Evolutionary conservation across 2,888 invertebrate genomes (phyloP), one percentile per base, ranked within the genome.

Genomic region (Scaptomyza tumidula): DNA sequence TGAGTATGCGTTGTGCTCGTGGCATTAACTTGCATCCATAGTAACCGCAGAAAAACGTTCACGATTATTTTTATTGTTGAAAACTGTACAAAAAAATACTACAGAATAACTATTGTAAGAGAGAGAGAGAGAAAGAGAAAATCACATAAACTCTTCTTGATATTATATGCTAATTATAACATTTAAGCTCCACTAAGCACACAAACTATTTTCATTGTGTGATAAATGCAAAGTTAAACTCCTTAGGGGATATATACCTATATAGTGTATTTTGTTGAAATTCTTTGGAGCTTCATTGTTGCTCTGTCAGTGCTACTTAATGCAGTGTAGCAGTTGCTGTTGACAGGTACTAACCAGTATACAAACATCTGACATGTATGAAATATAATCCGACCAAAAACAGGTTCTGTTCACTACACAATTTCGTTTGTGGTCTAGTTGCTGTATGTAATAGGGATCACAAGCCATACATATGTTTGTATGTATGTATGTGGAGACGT

Each of bases 11-110:
- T 35, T 35, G 16, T 44, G 35, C 43, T 16, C 43, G 10, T 27
- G 35, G n/a, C n/a, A n/a, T n/a, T 59, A 16, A 44, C 19, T n/a
- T 52, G 37, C 14, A 10, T 6, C 16, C n/a, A n/a, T n/a, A n/a
- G n/a, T n/a, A n/a, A n/a, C n/a, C n/a, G n/a, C n/a, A n/a, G n/a
- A n/a, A n/a, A n/a, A n/a, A n/a, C n/a, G n/a, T n/a, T n/a, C n/a
- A n/a, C n/a, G n/a, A n/a, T n/a, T n/a, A n/a, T n/a, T n/a, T n/a
- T n/a, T n/a, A n/a, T n/a, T n/a, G n/a, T n/a, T n/a, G n/a, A n/a
- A n/a, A n/a, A n/a, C n/a, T n/a, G 6, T 29, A 29, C 27, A 19
- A 19, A 5, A 33, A 7, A 29, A 45, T 14, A 11, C 4, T 0
- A n/a, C 10, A 4, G 16, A 9, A 24, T 37, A n/a, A 1, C 10